Evolutionary conservation across 2,113 vertebrate species (phyloP).

Genomic region (Perognathus longimembris): DNA sequence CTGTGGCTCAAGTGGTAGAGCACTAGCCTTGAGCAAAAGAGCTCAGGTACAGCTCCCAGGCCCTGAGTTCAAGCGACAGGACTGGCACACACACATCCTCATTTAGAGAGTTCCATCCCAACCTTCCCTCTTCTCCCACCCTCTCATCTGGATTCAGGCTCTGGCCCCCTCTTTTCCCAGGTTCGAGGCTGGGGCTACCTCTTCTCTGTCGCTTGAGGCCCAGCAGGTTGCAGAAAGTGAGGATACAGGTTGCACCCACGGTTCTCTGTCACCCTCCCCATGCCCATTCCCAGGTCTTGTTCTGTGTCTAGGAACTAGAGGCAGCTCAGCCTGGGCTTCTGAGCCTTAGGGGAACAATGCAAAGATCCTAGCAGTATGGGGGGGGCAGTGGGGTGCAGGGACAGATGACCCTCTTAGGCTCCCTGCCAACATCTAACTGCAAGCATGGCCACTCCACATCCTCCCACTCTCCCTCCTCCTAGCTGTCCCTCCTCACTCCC

Average conservation of each 20-base stretch:
- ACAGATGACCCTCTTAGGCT: background rate
- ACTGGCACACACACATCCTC: too few relatives aligned
- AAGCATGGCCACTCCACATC: background rate
- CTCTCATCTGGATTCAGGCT: too few relatives aligned
- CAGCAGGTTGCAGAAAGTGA: background rate
- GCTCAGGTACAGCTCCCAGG: too few relatives aligned
- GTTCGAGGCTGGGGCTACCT: background rate
- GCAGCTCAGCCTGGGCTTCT: background rate
- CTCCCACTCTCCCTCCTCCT: background rate
- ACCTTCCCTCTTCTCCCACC: background rate
- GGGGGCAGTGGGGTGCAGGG: background rate
- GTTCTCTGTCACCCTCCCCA: background rate
- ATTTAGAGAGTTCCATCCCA: background rate
- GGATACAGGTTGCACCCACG: background rate
- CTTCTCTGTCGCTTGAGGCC: background rate
- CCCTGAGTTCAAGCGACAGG: background rate
- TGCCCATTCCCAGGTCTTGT: background rate
- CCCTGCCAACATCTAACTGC: slow-evolving; percentile 14
- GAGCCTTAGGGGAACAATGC: background rate
- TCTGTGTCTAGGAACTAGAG: background rate
- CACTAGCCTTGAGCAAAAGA: too few relatives aligned
- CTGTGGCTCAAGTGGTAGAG: background rate
- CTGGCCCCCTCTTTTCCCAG: background rate
- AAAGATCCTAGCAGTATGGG: background rate
- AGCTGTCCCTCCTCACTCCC: background rate